Conservation (phyloP, 2,797 vertebrate species). For the Falco biarmicus region DNA sequence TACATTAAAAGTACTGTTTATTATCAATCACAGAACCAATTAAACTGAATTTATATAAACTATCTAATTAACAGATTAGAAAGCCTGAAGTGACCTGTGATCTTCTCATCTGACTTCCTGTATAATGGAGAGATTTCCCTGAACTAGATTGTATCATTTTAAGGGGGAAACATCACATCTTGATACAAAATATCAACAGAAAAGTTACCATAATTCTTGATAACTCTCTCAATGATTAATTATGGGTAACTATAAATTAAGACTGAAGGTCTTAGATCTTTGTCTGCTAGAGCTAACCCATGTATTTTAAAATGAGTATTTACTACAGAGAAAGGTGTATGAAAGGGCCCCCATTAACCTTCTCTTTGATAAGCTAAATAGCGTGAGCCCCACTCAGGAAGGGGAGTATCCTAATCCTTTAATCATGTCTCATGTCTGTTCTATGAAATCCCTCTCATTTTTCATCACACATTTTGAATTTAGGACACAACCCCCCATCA, state of each 20-base stretch:
- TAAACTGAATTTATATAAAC: constrained; percentile 17
- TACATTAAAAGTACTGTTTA: constrained; percentile 29
- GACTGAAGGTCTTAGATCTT: not conserved
- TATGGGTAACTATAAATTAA: not conserved
- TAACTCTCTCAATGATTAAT: not conserved
- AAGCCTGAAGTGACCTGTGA: not conserved
- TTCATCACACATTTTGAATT: not conserved
- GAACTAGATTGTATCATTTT: not conserved
- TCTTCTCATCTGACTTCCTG: constrained; percentile 4
- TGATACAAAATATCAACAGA: not conserved
- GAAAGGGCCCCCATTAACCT: not conserved
- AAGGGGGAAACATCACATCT: not conserved
- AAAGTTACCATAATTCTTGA: not conserved
- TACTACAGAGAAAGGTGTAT: not conserved
- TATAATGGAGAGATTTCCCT: not conserved
- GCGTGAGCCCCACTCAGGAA: not conserved
- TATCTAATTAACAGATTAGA: constrained; percentile 32
- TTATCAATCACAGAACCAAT: constrained; percentile 3
- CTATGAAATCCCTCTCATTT: not conserved
- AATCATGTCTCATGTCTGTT: not conserved
- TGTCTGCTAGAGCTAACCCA: not conserved
- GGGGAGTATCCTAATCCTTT: not conserved
- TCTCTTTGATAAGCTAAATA: constrained; percentile 32
- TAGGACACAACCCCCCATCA: not conserved
- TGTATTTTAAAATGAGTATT: constrained; percentile 12